Percentiles rank a stretch among this genome's conserved stretches.
Evolutionary conservation across 2,888 invertebrate genomes (phyloP).

Genomic region (Drosophila neotestacea): DNA sequence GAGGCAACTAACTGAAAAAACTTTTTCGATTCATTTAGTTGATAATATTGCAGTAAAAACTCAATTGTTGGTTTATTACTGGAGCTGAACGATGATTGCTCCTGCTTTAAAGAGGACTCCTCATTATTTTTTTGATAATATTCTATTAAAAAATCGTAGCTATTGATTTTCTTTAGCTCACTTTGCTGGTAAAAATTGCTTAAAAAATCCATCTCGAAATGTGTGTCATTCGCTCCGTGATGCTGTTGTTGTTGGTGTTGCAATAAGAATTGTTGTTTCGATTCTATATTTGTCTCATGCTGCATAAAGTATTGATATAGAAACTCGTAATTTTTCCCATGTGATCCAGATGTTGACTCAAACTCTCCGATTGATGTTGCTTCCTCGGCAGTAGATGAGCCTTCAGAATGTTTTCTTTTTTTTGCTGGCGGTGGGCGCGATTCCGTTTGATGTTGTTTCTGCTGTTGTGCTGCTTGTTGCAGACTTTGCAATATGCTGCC

Average conservation of each 20-base stretch:
- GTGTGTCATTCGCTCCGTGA: conserved; percentile 44
- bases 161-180: conserved; percentile 83
- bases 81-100: conserved; percentile 52
- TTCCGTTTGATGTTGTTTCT: conserved; percentile 28
- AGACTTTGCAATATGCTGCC: conserved; percentile 78
- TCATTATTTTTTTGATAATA: conserved; percentile 84
- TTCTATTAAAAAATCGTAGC: conserved; percentile 84
- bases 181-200: conserved; percentile 84
- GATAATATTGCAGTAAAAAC: conserved; percentile 84
- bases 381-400: conserved; percentile 76
- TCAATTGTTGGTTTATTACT: conserved; percentile 83
- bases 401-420: conserved; percentile 83
- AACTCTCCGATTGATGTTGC: conserved; percentile 58
- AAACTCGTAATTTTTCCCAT: conserved; percentile 82
- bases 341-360: conserved; percentile 45
- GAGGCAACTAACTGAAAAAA: conserved; percentile 86
- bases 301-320: conserved; percentile 84
- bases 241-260: conserved; percentile 70
- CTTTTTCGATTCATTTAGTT: conserved; percentile 85
- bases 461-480: conserved; percentile 72
- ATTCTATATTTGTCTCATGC: conserved; percentile 79
- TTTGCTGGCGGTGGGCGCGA: conserved; percentile 67
- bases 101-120: conserved; percentile 67
- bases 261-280: conserved; percentile 72
- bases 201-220: conserved; percentile 82